Evolutionary conservation across 1,140 invertebrate species (phyloP), one percentile per base, ranked within the genome.

Genomic region (Zaprionus lachaisei): DNA sequence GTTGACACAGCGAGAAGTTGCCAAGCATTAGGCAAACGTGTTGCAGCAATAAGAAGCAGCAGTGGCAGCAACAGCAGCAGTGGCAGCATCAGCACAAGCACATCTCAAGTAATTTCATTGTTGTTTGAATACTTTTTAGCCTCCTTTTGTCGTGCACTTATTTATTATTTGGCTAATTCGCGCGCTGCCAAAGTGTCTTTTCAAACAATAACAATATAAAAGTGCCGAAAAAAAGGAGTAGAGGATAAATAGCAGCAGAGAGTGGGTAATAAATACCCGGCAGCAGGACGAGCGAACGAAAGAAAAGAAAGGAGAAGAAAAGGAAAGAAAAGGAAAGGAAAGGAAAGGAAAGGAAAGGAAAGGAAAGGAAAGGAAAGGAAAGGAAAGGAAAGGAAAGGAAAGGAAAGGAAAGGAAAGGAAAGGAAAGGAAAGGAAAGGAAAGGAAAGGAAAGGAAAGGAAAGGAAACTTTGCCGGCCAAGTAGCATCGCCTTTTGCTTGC

Each of bases 91-190:
- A 9, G 6, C 12, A 34, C 17, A n/a, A 20, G 31, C 67, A 58
- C 74, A 78, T 70, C 38, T 72, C 77, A 81, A 79, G 78, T 84
- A 87, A 89, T 87, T 87, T 87, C 83, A 87, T 87, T 87, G 84
- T 87, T 83, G 83, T 81, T 89, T 66, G 66, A 79, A 84, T 90
- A 63, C 62, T 79, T 85, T 89, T 72, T 51, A 51, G 78, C 81
- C 84, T 71, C 81, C 67, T 87, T 87, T 89, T 80, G 86, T 89
- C 81, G 54, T 82, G 82, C 85, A 89, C 84, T 90, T 89, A 90
- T 89, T 89, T 89, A 89, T 89, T 89, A 89, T 89, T 90, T 89
- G 85, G 85, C 85, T 89, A 89, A 89, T 89, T 89, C 85, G 85
- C 85, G 85, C 85, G 72, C 77, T 90, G 85, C 79, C 85, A 84